Base-by-base conservation (phyloP, 1,140 invertebrate genomes). In the Vanessa atalanta region DNA sequence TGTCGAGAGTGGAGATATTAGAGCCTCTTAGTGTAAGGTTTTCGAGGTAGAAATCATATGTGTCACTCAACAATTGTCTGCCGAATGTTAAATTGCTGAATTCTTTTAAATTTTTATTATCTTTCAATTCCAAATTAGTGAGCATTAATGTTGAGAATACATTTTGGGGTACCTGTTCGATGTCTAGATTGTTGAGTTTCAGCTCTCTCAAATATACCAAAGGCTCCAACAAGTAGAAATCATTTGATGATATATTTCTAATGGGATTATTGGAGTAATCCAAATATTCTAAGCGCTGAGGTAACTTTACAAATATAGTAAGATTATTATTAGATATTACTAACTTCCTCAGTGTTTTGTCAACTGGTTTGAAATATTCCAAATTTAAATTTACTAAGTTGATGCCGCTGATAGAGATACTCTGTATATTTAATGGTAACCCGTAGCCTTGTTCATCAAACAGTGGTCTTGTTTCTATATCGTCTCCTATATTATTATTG, bases 261-360 rank as follows among this genome's bases (percentile, higher is more conserved):
- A 79, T 76, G 1, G 77, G 77, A 43, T 79, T 79, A 60, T 66
- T 51, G 2, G 77, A 79, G 8, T 76, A 16, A 61, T 79, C 77
- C 47, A 79, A 63, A 47, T 79, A 79, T 65, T 73, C 47, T 37
- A 71, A 26, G 15, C 48, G 57, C 1, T 47, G n/a, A 11, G 77
- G 71, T 31, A 72, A 23, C 55, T 72, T 60, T n/a, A 65, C 26
- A 20, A 78, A 64, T 26, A 55, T 57, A 16, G 70, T 65, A 26
- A 78, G 37, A 43, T 67, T 73, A 37, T 76, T 79, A 11, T 76
- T 66, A 55, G 71, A 61, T 26, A 75, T 37, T 14, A 37, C 72
- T 23, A 76, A 57, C 47, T 70, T 75, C 68, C 60, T 79, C n/a
- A 79, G 47, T 51, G 43, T 51, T 15, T 73, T 63, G 4, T 48